These are phyloP conservation scores for Pontoporia blainvillei DNA, from an alignment of 2,113 vertebrate species.

Conservation along the genomic window DNA sequence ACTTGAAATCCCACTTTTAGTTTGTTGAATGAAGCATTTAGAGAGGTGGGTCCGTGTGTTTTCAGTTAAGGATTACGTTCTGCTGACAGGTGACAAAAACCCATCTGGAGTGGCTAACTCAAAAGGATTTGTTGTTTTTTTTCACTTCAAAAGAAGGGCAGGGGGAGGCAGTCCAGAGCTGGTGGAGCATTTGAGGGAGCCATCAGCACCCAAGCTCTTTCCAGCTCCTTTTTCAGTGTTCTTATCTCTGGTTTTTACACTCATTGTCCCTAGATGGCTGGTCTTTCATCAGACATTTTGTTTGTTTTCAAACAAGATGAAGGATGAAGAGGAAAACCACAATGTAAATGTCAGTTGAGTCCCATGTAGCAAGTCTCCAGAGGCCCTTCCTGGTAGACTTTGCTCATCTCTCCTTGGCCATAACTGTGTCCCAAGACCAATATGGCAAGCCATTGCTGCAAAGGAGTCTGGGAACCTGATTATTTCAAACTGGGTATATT, in stretches of 20 bases:
- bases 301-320: background rate
- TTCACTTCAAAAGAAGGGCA: background rate
- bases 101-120: background rate
- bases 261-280: background rate
- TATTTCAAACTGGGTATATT: background rate
- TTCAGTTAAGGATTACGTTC: background rate
- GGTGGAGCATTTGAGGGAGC: background rate
- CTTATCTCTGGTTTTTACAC: background rate
- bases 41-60: background rate
- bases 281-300: background rate
- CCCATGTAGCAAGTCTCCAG: background rate
- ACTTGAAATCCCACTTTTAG: background rate
- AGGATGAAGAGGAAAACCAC: background rate
- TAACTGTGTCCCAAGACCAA: background rate
- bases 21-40: background rate
- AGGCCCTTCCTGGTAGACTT: background rate
- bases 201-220: background rate
- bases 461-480: background rate
- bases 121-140: background rate
- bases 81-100: background rate
- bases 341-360: background rate
- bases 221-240: background rate
- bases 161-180: background rate
- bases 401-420: background rate
- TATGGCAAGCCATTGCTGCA: background rate